phyloP scores from a whole-genome alignment of 2,888 invertebrate genomes.

The Bembecia ichneumoniformis region DNA sequence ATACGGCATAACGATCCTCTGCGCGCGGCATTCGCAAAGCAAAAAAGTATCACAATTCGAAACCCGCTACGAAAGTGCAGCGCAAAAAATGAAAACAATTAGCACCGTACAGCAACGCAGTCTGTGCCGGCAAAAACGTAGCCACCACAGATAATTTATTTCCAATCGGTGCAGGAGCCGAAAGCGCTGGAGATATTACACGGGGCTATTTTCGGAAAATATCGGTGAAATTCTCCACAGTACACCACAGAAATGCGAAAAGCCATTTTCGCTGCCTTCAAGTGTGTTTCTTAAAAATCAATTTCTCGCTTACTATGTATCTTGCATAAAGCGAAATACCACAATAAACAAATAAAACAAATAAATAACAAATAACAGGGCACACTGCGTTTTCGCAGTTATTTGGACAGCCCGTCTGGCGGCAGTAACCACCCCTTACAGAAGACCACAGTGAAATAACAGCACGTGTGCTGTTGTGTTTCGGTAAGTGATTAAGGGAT shows the following conservation, averaged over 20 bases:
- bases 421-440: no score
- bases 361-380: no score
- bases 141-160: constrained; percentile 43
- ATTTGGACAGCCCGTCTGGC: no score
- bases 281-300: neutral
- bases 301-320: no score
- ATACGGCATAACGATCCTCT: no score
- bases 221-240: constrained; percentile 21
- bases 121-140: constrained; percentile 32
- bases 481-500: no score
- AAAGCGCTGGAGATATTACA: constrained; percentile 31
- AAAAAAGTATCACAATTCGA: neutral
- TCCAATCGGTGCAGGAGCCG: constrained; percentile 38
- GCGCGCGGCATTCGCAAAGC: no score
- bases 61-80: constrained; percentile 3
- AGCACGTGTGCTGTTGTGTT: no score
- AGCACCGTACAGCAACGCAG: constrained; percentile 23
- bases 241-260: neutral
- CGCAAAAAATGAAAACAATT: constrained; percentile 48
- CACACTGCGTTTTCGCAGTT: no score
- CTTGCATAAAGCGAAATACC: no score
- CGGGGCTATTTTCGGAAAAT: constrained; percentile 28
- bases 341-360: no score
- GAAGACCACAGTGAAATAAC: no score
- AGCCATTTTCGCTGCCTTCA: neutral